Base-by-base conservation (phyloP, 2,888 invertebrate species). In the Athalia cordata region DNA sequence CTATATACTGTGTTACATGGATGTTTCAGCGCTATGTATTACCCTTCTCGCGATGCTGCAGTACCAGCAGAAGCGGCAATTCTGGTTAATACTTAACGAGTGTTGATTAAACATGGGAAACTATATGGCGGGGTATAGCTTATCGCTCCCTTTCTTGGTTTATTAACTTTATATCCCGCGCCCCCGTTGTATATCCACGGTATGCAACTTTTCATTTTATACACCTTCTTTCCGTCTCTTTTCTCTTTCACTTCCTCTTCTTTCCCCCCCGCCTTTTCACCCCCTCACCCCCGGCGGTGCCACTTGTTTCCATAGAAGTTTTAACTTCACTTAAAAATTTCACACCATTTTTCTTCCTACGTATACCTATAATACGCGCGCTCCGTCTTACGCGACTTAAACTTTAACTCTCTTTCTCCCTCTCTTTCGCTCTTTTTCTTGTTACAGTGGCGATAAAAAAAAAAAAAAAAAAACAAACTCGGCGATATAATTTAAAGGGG, bases 101-200 rank as follows among this genome's bases (percentile, higher is more conserved):
- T 67, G 13, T 67, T 67, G 67, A 67, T 67, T 67, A 50, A 67
- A n/a, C 50, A n/a, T 4, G n/a, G 61, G 11, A 61, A 61, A 61
- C 9, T 61, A 13, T 3, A 61, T n/a, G 65, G 11, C 43, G 7
- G 65, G 65, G 29, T n/a, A 7, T 9, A 65, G 65, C 65, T 47
- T 6, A 65, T 65, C 65, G 47, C n/a, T 65, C 43, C 11, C 65
- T 47, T 6, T n/a, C 47, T 65, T 65, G 5, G 47, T 45, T 5
- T 47, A 65, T 11, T 65, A 47, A 4, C 4, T 65, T 5, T n/a
- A 5, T 45, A 43, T n/a, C 11, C 29, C 29, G 29, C 29, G 29
- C 29, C 29, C 3, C 15, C 7, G 9, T 8, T 13, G 9, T 61
- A 13, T 29, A 61, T 13, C 3, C 9, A 29, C 5, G 61, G 4